phyloP scores from a whole-genome alignment of 2,113 vertebrate species.

The Mungos mungo region DNA sequence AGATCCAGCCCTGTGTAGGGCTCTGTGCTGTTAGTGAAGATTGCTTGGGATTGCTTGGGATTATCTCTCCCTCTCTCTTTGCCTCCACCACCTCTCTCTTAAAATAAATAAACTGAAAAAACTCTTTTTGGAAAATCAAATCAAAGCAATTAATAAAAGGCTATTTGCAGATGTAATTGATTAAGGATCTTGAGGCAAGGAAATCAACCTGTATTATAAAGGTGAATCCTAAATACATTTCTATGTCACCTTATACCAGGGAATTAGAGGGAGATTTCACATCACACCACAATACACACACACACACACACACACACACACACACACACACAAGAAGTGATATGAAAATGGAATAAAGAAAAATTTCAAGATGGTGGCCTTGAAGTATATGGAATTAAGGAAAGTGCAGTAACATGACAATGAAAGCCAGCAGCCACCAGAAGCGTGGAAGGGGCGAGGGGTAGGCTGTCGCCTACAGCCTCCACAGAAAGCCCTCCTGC shows the following conservation, averaged over 20 bases:
- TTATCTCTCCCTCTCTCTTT: too few species aligned
- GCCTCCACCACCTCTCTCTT: too few species aligned
- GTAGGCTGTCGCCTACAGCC: neutral
- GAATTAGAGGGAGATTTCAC: neutral
- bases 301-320: neutral
- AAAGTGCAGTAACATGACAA: neutral
- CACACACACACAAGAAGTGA: neutral
- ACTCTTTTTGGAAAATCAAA: conserved; percentile 39
- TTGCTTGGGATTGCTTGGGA: too few species aligned
- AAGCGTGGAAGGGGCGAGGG: neutral
- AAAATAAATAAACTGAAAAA: too few species aligned
- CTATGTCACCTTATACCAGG: neutral
- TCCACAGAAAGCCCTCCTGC: neutral
- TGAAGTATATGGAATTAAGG: neutral
- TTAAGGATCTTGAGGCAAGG: neutral
- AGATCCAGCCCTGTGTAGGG: too few species aligned
- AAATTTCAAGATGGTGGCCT: neutral
- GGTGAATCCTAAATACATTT: neutral
- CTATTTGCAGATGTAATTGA: neutral
- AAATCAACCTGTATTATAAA: neutral
- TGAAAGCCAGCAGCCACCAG: neutral
- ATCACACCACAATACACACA: neutral
- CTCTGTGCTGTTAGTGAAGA: too few species aligned
- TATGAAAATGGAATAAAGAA: neutral
- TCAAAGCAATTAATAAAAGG: neutral